A percentile compares a stretch with the other conserved stretches of the same genome.
Conservation (phyloP, 2,113 vertebrate genomes). For the Gnathonemus echidnorhynchus region DNA sequence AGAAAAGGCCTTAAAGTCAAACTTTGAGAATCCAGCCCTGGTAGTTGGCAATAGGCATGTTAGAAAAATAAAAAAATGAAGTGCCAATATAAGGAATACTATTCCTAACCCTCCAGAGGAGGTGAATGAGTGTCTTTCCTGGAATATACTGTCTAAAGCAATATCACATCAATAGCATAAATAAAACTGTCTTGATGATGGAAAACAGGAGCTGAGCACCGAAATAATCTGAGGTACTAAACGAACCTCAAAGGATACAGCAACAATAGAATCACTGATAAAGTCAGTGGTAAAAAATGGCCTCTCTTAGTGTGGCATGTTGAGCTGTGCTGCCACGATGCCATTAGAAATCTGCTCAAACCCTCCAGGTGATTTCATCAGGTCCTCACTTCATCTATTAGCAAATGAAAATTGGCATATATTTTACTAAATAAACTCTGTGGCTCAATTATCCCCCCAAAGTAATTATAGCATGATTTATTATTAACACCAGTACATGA, state of each 20-base stretch:
- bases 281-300: background rate
- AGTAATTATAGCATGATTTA: constrained; percentile 24
- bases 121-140: background rate
- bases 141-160: background rate
- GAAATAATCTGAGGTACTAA: background rate
- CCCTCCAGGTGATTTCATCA: background rate
- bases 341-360: too few species aligned
- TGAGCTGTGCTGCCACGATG: too few species aligned
- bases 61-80: background rate
- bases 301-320: background rate
- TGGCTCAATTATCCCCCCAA: background rate
- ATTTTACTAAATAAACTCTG: background rate
- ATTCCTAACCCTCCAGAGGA: background rate
- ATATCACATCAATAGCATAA: background rate
- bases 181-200: background rate
- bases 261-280: background rate
- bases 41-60: background rate
- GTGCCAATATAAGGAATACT: background rate
- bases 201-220: background rate
- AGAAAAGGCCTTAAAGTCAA: background rate
- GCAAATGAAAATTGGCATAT: background rate
- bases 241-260: background rate
- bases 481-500: background rate
- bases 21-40: background rate
- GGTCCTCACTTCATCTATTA: background rate